phyloP scores from a whole-genome alignment of 2,888 invertebrate species.

The Spilosoma lubricipeda region DNA sequence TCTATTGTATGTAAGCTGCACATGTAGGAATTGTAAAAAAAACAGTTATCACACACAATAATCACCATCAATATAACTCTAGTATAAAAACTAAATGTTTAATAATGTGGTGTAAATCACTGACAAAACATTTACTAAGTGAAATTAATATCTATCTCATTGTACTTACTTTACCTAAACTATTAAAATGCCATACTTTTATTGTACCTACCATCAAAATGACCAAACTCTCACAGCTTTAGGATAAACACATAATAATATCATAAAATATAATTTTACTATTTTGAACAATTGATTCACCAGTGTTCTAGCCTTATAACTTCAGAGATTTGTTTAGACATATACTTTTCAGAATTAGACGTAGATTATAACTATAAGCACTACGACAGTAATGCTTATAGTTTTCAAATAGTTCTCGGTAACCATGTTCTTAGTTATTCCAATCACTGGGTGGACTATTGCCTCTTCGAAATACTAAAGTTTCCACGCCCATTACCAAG shows the following conservation, averaged over 20 bases:
- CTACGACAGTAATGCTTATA: no score
- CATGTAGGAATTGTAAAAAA: slow-evolving; percentile 5
- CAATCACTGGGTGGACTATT: no score
- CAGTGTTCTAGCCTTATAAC: slow-evolving; percentile 35
- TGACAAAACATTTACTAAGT: slow-evolving; percentile 28
- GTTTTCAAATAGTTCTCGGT: no score
- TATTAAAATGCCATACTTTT: slow-evolving; percentile 65
- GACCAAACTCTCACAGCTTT: slow-evolving; percentile 67
- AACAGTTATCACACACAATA: slow-evolving; percentile 1
- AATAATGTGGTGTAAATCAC: slow-evolving; percentile 20
- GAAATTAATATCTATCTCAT: slow-evolving; percentile 45
- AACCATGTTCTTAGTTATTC: no score
- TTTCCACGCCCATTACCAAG: no score
- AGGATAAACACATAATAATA: slow-evolving; percentile 49
- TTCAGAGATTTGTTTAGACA: slow-evolving; percentile 5
- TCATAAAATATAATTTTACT: slow-evolving; percentile 33
- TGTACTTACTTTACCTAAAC: slow-evolving; percentile 63
- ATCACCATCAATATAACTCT: slow-evolving; percentile 1
- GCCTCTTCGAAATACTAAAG: no score
- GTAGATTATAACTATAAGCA: background rate
- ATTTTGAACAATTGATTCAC: slow-evolving; percentile 44
- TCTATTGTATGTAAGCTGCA: slow-evolving; percentile 10
- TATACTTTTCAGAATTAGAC: slow-evolving; percentile 4
- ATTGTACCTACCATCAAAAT: slow-evolving; percentile 54
- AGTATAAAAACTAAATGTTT: background rate